These are phyloP conservation scores for Erythrolamprus reginae DNA, from an alignment of 2,113 vertebrate species.

Conservation along the genomic window DNA sequence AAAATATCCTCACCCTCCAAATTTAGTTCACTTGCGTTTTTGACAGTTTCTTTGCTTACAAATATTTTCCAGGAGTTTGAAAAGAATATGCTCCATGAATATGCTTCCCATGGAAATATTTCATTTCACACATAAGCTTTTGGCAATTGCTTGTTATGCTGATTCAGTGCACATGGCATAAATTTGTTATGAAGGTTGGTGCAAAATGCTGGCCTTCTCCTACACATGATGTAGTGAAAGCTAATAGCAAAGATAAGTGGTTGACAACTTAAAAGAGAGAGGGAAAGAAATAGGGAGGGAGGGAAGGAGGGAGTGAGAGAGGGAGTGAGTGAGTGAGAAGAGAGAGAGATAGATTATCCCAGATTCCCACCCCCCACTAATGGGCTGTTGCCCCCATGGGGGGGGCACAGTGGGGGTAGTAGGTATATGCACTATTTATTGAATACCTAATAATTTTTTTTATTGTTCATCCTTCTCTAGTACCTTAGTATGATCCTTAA, in stretches of 20 bases:
- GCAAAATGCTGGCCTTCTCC: not conserved
- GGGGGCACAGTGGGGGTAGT: no score
- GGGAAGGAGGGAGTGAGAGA: no score
- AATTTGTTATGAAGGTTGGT: not conserved
- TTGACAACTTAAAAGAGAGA: no score
- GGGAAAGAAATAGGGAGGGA: no score
- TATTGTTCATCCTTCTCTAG: no score
- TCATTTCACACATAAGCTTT: not conserved
- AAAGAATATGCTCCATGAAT: not conserved
- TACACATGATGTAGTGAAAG: not conserved
- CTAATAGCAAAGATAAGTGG: not conserved
- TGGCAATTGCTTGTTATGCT: not conserved
- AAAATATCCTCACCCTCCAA: not conserved
- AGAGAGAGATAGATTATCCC: no score
- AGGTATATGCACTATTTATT: no score
- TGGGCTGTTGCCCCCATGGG: no score
- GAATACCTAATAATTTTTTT: no score
- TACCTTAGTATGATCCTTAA: no score
- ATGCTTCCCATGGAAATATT: not conserved
- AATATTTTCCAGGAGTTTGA: not conserved
- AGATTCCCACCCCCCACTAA: no score
- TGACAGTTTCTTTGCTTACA: not conserved
- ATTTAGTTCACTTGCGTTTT: not conserved
- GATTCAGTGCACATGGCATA: not conserved
- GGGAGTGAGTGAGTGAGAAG: no score